Percentiles rank a stretch among this genome's conserved stretches.
Evolutionary conservation across 2,888 invertebrate species (phyloP).

Genomic region (Carcina quercana): DNA sequence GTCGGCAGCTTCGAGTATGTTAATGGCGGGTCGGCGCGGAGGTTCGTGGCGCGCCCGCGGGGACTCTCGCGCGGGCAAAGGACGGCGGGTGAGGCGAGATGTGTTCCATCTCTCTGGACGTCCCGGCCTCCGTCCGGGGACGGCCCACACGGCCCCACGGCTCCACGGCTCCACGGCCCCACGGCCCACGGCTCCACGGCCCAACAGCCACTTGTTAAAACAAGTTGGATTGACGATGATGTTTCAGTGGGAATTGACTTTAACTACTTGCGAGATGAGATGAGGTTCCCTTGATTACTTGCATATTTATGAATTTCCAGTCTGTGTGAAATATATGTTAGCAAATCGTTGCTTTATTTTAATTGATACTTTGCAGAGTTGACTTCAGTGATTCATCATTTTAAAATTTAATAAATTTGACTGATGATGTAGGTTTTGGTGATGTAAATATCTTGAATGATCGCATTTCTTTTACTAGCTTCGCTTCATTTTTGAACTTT

Average conservation of each 20-base stretch:
- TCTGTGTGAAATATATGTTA: slow-evolving; percentile 1
- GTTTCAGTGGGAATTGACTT: slow-evolving; percentile 72
- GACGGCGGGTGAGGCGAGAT: slow-evolving; percentile 55
- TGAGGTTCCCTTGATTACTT: no score
- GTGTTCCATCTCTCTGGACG: slow-evolving; percentile 58
- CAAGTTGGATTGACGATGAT: slow-evolving; percentile 70
- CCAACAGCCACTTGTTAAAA: slow-evolving; percentile 71
- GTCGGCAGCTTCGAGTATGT: slow-evolving; percentile 31
- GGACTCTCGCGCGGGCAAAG: slow-evolving; percentile 46
- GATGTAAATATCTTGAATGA: no score
- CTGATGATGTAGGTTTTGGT: no score
- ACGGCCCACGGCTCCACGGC: no score
- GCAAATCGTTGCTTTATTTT: slow-evolving; percentile 1
- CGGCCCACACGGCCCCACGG: slow-evolving; percentile 59
- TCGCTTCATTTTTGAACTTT: no score
- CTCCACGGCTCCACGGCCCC: no score
- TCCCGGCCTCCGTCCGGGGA: slow-evolving; percentile 46
- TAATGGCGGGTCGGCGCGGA: slow-evolving; percentile 40
- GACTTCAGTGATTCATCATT: no score
- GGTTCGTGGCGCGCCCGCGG: slow-evolving; percentile 59
- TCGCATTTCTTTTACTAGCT: no score
- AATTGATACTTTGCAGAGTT: no score
- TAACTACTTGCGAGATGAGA: slow-evolving; percentile 59
- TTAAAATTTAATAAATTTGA: no score
- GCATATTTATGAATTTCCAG: slow-evolving; percentile 9